These are phyloP conservation scores for Oscheius sp. DNA, from an alignment of 2,888 invertebrate genomes.

Conservation along the genomic window DNA sequence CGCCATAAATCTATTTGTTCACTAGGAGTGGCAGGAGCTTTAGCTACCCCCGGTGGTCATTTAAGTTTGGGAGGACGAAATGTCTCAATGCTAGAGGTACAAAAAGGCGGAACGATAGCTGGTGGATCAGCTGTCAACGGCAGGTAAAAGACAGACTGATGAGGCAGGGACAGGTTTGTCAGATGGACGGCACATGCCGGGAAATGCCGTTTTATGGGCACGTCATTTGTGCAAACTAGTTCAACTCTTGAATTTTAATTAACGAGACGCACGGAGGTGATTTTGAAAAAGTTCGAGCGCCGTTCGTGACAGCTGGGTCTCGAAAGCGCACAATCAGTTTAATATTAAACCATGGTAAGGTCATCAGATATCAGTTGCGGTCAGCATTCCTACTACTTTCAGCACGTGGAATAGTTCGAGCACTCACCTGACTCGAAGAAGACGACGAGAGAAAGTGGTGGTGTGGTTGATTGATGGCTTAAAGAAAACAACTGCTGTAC, in stretches of 20 bases:
- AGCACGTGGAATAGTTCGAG: background rate
- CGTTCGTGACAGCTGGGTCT: conserved; percentile 4
- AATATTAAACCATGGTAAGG: conserved; percentile 31
- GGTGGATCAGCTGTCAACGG: conserved; percentile 25
- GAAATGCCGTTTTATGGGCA: conserved; percentile 27
- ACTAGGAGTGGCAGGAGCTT: conserved; percentile 34
- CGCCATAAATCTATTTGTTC: conserved; percentile 38
- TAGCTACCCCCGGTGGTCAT: conserved; percentile 17
- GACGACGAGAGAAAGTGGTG: no score
- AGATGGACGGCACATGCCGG: background rate
- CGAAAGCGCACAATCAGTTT: conserved; percentile 21
- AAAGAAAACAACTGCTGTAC: conserved; percentile 28
- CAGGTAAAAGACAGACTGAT: conserved; percentile 32
- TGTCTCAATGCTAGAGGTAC: background rate
- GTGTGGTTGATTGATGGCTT: conserved; percentile 12
- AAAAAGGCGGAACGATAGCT: conserved; percentile 11
- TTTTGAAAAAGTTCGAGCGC: background rate
- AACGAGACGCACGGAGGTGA: background rate
- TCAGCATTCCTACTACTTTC: conserved; percentile 19
- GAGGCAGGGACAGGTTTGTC: conserved; percentile 23
- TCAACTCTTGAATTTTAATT: background rate
- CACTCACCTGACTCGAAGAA: background rate
- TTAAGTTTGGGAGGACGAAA: conserved; percentile 12
- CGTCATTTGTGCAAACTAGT: conserved; percentile 14
- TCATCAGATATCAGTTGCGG: conserved; percentile 33